Percentiles rank a stretch among this genome's conserved stretches.
Evolutionary conservation across 2,113 vertebrate species (phyloP).

Genomic region (Malurus melanocephalus): DNA sequence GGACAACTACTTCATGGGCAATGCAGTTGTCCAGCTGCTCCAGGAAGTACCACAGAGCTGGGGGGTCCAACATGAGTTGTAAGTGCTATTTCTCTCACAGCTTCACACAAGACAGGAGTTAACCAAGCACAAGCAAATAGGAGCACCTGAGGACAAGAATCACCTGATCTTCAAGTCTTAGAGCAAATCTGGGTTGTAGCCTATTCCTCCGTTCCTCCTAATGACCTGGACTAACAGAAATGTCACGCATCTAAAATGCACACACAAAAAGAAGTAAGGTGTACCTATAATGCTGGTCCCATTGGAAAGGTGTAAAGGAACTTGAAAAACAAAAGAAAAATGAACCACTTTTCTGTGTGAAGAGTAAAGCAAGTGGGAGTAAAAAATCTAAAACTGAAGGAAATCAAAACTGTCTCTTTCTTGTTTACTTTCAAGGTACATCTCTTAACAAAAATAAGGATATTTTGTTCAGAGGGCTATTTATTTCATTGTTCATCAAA

Average conservation of each 20-base stretch:
- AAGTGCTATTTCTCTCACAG: neutral
- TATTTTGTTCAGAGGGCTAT: neutral
- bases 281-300: neutral
- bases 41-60: neutral
- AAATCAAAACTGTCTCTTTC: neutral
- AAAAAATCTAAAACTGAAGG: neutral
- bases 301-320: neutral
- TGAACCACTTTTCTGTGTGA: neutral
- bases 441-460: neutral
- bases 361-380: neutral
- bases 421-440: neutral
- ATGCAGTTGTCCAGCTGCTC: neutral
- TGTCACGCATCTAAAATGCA: neutral
- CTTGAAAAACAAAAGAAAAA: neutral
- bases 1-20: accelerated
- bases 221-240: neutral
- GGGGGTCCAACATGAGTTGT: accelerated
- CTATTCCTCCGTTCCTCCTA: neutral
- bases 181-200: neutral
- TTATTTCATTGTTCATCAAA: neutral
- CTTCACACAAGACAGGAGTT: neutral
- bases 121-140: neutral
- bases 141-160: neutral
- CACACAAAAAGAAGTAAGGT: neutral
- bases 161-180: neutral